Evolutionary conservation across 2,888 invertebrate species (phyloP), one percentile per base, ranked within the genome.

Genomic region (Phasia obesa): DNA sequence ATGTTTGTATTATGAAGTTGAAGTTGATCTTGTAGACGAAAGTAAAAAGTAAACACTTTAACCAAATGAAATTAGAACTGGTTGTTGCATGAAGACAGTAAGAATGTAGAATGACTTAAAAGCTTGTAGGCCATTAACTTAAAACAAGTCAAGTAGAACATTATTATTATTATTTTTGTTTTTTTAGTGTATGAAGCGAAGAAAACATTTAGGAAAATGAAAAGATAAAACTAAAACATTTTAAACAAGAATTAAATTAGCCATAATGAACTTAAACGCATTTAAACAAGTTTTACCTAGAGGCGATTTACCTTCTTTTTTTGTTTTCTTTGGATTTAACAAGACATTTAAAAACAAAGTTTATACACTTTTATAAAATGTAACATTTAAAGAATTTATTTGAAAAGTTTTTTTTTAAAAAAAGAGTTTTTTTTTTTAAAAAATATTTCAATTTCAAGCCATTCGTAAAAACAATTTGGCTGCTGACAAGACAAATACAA

Each of bases 211-310:
- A 62, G 60, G 19, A n/a, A 55, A 42, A 42, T 0, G 4, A n/a
- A 5, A 44, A 70, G n/a, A 9, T 42, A 44, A 51, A 69, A 57
- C 5, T 4, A 27, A 27, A 77, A 59, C n/a, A 47, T 15, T 23
- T 35, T 31, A 55, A 77, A 77, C 49, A 44, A 69, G 64, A 77
- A 64, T 69, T 57, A 77, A 82, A 82, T 82, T 82, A 77, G 74
- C 42, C 31, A 82, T 82, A 81, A 81, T 77, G 67, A 81, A 71
- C 55, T 73, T 38, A 47, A 64, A 23, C n/a, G 71, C 21, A 67
- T 42, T 67, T 73, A 82, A 82, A 82, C 69, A 69, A 73, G 77
- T 77, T 77, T 77, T 4, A 62, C 62, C 27, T 60, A 53, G 51
- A 73, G 76, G 81, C 49, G 21, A n/a, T n/a, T n/a, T n/a, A n/a